Base-by-base conservation (phyloP, 1,140 invertebrate species). In the Chironomus tepperi region DNA sequence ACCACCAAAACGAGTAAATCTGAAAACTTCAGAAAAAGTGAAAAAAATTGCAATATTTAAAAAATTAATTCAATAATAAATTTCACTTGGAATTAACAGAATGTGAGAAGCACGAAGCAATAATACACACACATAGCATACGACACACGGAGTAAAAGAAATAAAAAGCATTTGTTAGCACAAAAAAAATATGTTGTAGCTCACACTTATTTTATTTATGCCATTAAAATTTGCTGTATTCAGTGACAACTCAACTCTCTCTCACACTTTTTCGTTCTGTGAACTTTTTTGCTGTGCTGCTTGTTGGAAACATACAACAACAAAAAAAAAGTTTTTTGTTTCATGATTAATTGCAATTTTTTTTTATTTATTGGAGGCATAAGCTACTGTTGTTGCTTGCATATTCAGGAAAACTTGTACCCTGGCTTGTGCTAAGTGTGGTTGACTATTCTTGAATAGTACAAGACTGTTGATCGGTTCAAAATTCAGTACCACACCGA, bases 51-150 rank as follows among this genome's bases (percentile, higher is more conserved):
- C 24, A 34, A 34, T 34, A 34, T 34, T 34, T 34, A 70, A 70
- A 70, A 70, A 19, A 70, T 70, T 70, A 70, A 70, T 70, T 70
- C 65, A 70, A 70, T 70, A 70, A 70, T 70, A 70, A 70, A 70
- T 70, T 70, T 70, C 19, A 70, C 65, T 70, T 18, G 65, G 18
- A 70, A 70, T 70, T 70, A 70, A 70, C 16, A 18, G n/a, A 70
- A 9, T 18, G 65, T 21, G 65, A 19, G 65, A 70, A 70, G 65
- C 16, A 57, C 12, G 24, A 34, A 34, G 24, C 24, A 57, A 57
- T 57, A 57, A 47, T 57, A n/a, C 47, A 57, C 12, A n/a, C 47
- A 57, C 47, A 34, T 34, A 34, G 2, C 24, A 1, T 34, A 34
- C 24, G 24, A 34, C 24, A 34, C 24, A 57, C n/a, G 47, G 47